Evolutionary conservation across 2,113 vertebrate species (phyloP), one percentile per base, ranked within the genome.

Genomic region (Cettia cetti): DNA sequence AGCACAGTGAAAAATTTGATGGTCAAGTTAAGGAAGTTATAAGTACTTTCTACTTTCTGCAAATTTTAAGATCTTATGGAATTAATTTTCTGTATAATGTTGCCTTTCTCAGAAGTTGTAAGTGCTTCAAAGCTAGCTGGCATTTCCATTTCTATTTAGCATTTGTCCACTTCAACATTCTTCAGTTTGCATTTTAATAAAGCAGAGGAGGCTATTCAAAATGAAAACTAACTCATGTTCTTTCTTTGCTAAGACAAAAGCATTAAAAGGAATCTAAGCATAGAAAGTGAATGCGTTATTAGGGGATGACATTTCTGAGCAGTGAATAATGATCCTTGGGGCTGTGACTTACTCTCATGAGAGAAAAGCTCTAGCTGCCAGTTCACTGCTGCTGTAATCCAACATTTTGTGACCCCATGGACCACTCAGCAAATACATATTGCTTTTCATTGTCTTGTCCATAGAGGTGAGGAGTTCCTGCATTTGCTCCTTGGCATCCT

Each of bases 111-210:
- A 2, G 78, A 86, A 89, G 57, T 44, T 68, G 9, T 12, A 59
- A 42, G 31, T 27, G 13, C n/a, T 90, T 82, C 66, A 23, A 59
- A 81, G 39, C 44, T 65, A 68, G 63, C 53, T 44, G 40, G 12
- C 17, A 16, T 56, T 94, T 94, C 75, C 60, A 72, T 83, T 91
- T 91, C 37, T 74, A 69, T 59, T 86, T 86, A 75, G 61, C 15
- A 1, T 72, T 87, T 91, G 81, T 82, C 88, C 86, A 89, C 59
- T 66, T 84, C 1, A 16, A 63, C 64, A 42, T 81, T 82, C 80
- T 68, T 86, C 82, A 56, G 47, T 90, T 91, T 85, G 54, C 63
- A 92, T 93, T 92, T 95, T 94, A 96, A 92, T 93, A 81, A 74
- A 17, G 10, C 61, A 95, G 75, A 86, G 27, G 49, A 89, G 18